phyloP scores from a whole-genome alignment of 2,888 invertebrate species.

The Sicus ferrugineus region DNA sequence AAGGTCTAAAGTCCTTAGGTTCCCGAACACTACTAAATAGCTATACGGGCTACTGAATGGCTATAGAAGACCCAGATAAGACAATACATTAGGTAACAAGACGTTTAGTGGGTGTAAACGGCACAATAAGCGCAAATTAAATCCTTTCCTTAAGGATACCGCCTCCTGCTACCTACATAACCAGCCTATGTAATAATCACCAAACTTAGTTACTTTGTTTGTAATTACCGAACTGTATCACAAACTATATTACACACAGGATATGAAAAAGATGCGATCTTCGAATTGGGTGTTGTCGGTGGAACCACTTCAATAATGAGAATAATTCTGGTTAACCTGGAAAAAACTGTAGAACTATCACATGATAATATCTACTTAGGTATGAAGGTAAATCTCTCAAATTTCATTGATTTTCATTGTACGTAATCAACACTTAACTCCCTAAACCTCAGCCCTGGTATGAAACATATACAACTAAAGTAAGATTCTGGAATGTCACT shows the following conservation, averaged over 20 bases:
- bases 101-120: no score
- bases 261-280: conserved; percentile 44
- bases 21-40: no score
- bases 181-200: no score
- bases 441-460: conserved; percentile 55
- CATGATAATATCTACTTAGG: conserved; percentile 53
- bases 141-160: no score
- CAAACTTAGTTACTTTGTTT: no score
- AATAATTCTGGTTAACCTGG: conserved; percentile 52
- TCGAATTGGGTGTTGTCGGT: conserved; percentile 50
- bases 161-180: no score
- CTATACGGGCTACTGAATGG: no score
- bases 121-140: no score
- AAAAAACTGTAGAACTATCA: conserved; percentile 47
- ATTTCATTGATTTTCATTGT: not conserved
- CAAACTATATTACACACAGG: conserved; percentile 39
- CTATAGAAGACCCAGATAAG: no score
- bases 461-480: conserved; percentile 44
- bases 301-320: conserved; percentile 48
- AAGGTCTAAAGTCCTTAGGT: no score
- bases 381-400: conserved; percentile 46
- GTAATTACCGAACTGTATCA: no score
- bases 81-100: no score
- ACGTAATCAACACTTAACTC: not conserved
- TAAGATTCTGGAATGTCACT: conserved; percentile 49